Conservation (phyloP, 2,888 invertebrate species). For the Oscheius sp. region DNA sequence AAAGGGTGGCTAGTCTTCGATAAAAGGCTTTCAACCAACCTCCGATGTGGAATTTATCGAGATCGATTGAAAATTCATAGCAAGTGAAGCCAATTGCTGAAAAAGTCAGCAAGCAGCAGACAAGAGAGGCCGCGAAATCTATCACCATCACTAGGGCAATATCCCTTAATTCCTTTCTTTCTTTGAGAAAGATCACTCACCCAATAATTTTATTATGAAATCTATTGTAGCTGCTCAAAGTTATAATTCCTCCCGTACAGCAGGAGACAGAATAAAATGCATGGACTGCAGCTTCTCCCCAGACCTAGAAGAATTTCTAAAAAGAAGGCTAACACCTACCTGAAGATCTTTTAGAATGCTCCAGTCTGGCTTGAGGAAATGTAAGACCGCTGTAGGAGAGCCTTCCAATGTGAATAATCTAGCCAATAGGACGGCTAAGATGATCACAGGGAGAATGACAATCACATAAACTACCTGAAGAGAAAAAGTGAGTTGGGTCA, state of each 20-base stretch:
- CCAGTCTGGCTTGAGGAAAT: conserved; percentile 79
- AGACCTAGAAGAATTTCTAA: conserved; percentile 75
- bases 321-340: conserved; percentile 67
- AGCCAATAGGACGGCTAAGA: conserved; percentile 77
- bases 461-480: conserved; percentile 73
- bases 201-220: conserved; percentile 84
- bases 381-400: conserved; percentile 81
- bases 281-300: conserved; percentile 86
- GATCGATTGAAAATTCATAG: conserved; percentile 78
- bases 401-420: conserved; percentile 84
- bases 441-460: conserved; percentile 73
- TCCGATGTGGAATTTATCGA: conserved; percentile 65
- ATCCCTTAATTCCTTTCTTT: too few relatives aligned
- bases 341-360: conserved; percentile 76
- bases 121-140: conserved; percentile 83
- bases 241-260: conserved; percentile 86
- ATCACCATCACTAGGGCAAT: conserved; percentile 81
- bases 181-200: conserved; percentile 72
- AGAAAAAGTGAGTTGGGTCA: neutral
- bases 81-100: conserved; percentile 84
- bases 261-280: conserved; percentile 87
- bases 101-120: conserved; percentile 83
- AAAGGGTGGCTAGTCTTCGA: neutral
- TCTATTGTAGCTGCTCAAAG: conserved; percentile 84
- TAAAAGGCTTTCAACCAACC: too few relatives aligned